A percentile compares a stretch with the other conserved stretches of the same genome.
These are phyloP conservation scores for Sebastes hubbsi DNA, from an alignment of 2,797 vertebrate genomes.

Conservation along the genomic window DNA sequence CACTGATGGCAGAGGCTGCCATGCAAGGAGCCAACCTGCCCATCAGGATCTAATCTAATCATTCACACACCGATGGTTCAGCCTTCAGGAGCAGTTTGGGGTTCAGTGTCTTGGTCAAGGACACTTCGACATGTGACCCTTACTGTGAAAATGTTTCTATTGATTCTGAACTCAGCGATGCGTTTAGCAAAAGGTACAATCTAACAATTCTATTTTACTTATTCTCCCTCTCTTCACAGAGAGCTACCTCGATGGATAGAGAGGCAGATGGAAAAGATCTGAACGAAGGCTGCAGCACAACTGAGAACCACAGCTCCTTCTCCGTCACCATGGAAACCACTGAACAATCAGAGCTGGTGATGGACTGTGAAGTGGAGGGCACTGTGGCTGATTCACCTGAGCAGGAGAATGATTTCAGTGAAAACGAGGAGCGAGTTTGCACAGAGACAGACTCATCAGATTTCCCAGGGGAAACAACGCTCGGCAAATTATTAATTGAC, in stretches of 20 bases:
- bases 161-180: not conserved
- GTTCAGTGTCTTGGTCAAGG: no score
- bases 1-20: no score
- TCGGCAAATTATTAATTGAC: conserved; percentile 50
- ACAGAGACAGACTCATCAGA: conserved; percentile 50
- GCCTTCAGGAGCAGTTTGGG: no score
- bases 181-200: not conserved
- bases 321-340: conserved; percentile 84
- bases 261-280: conserved; percentile 74
- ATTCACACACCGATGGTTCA: no score
- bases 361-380: conserved; percentile 73
- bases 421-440: conserved; percentile 61
- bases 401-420: conserved; percentile 39
- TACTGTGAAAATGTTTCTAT: not conserved
- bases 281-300: conserved; percentile 71
- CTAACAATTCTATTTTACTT: not conserved
- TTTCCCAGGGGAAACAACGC: conserved; percentile 32
- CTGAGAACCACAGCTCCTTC: conserved; percentile 72
- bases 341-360: conserved; percentile 73
- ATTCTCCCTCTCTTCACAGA: conserved; percentile 64
- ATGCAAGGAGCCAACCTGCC: no score
- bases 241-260: conserved; percentile 55
- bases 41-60: no score
- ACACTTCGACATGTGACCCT: no score
- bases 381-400: conserved; percentile 69